Conservation (phyloP, 2,113 vertebrate species). For the Myotis brandtii region DNA sequence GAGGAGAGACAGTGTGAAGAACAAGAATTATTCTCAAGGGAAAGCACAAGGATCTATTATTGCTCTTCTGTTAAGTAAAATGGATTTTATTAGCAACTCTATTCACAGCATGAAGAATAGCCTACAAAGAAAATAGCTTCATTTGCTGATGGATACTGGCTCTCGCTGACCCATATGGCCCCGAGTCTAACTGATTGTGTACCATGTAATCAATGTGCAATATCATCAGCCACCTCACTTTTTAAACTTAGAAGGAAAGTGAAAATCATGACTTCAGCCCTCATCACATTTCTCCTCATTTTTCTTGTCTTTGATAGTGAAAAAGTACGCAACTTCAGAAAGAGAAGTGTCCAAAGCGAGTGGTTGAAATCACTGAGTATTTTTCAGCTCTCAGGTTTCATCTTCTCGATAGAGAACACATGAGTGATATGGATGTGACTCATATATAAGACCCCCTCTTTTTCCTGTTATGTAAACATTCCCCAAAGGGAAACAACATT, state of each 20-base stretch:
- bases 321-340: slow-evolving; percentile 44
- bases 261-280: slow-evolving; percentile 60
- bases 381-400: slow-evolving; percentile 53
- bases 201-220: neutral
- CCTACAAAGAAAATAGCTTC: neutral
- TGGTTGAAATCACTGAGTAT: neutral
- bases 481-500: slow-evolving; percentile 71
- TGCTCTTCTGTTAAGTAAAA: slow-evolving; percentile 10
- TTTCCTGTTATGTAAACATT: slow-evolving; percentile 68
- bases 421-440: slow-evolving; percentile 7
- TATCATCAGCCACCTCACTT: slow-evolving; percentile 39
- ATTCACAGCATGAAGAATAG: neutral
- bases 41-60: neutral
- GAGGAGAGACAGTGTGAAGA: neutral
- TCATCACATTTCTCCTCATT: slow-evolving; percentile 63
- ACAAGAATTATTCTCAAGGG: neutral
- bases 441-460: slow-evolving; percentile 57
- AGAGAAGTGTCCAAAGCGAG: slow-evolving; percentile 3
- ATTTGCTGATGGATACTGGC: neutral
- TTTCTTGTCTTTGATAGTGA: slow-evolving; percentile 69
- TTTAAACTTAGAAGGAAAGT: slow-evolving; percentile 55
- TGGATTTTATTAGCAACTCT: neutral
- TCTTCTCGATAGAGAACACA: neutral
- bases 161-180: neutral
- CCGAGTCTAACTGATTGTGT: neutral